These are phyloP conservation scores for Dasypus novemcinctus DNA, from an alignment of 2,113 vertebrate species.

Conservation along the genomic window DNA sequence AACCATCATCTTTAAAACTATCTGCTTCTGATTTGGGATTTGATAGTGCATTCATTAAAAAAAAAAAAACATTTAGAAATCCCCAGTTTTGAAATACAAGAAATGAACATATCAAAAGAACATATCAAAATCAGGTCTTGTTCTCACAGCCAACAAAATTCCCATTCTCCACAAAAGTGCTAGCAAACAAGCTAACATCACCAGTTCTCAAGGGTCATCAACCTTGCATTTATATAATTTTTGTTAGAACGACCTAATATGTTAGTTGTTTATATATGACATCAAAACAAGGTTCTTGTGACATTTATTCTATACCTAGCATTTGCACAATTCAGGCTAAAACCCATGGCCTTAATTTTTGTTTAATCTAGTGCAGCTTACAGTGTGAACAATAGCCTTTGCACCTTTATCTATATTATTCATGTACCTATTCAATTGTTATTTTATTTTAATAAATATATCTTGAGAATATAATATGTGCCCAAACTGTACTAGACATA, in stretches of 20 bases:
- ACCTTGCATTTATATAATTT: background rate
- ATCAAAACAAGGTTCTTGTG: background rate
- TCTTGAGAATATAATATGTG: background rate
- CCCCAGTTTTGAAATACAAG: conserved; percentile 33
- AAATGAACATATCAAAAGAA: conserved; percentile 24
- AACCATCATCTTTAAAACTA: background rate
- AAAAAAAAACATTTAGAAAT: conserved; percentile 41
- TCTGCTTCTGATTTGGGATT: conserved; percentile 28
- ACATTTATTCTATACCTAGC: background rate
- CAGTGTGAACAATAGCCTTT: background rate
- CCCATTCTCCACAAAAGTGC: background rate
- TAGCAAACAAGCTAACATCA: background rate
- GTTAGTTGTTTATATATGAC: background rate
- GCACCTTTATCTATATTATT: background rate
- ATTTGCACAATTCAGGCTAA: background rate
- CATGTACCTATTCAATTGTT: background rate
- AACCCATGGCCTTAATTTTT: background rate
- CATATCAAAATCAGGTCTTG: background rate
- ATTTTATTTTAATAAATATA: conserved; percentile 21
- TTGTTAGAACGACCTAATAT: background rate
- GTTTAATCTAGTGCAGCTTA: background rate
- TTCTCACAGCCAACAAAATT: background rate
- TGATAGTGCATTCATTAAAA: conserved; percentile 39
- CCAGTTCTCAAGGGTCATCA: background rate
- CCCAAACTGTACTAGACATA: background rate